Evolutionary conservation across 1,140 invertebrate genomes (phyloP).

Genomic region (Drosophila suzukii): DNA sequence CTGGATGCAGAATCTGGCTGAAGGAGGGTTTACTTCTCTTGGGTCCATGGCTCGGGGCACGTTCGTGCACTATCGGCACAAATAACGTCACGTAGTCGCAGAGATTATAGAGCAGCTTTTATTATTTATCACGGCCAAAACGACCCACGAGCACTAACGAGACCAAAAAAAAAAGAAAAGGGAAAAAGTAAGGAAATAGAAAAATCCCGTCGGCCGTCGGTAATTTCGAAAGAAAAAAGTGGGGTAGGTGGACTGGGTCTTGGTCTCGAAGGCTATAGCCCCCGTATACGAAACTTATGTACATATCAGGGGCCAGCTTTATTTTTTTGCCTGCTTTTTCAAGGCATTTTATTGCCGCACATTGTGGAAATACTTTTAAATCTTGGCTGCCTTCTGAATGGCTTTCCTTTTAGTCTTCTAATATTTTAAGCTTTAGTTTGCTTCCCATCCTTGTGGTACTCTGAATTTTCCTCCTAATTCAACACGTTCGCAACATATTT

Average conservation of each 20-base stretch:
- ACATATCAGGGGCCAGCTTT: conserved; percentile 11
- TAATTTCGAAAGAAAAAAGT: conserved; percentile 12
- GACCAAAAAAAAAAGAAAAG: conserved; percentile 45
- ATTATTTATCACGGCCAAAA: conserved; percentile 82
- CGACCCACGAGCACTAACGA: conserved; percentile 77
- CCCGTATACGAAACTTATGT: conserved; percentile 24
- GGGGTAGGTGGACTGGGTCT: background rate
- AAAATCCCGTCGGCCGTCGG: conserved; percentile 76
- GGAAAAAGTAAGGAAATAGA: conserved; percentile 4
- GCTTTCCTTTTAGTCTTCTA: conserved; percentile 72
- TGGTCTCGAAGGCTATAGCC: conserved; percentile 5
- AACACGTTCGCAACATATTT: conserved; percentile 53
- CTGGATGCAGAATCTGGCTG: conserved; percentile 28
- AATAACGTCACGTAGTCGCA: conserved; percentile 84
- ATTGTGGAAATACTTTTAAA: conserved; percentile 83
- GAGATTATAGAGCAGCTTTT: conserved; percentile 84
- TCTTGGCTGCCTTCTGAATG: conserved; percentile 74
- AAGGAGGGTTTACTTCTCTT: conserved; percentile 10
- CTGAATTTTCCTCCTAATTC: conserved; percentile 45
- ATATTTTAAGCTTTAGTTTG: conserved; percentile 66
- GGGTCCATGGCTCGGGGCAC: conserved; percentile 52
- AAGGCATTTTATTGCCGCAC: conserved; percentile 81
- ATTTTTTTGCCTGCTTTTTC: conserved; percentile 48
- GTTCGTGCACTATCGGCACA: conserved; percentile 84
- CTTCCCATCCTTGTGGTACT: background rate